Percentiles rank a stretch among this genome's conserved stretches.
These are phyloP conservation scores for Xestia ashworthii DNA, from an alignment of 2,888 invertebrate genomes.

Conservation along the genomic window DNA sequence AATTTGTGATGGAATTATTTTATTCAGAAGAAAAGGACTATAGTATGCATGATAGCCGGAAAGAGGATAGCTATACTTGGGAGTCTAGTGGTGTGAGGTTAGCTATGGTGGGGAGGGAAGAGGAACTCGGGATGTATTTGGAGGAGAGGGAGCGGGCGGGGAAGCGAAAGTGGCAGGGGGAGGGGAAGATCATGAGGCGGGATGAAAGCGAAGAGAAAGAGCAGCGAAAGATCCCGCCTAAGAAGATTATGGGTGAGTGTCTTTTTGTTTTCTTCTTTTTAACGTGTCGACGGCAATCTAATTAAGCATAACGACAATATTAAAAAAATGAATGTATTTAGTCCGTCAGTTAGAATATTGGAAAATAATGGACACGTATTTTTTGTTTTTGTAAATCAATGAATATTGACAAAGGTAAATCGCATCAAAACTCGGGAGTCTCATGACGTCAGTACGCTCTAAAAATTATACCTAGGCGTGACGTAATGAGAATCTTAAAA, in stretches of 20 bases:
- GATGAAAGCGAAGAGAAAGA: slow-evolving; percentile 84
- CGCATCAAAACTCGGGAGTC: too few species aligned
- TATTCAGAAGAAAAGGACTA: slow-evolving; percentile 76
- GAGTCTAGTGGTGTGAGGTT: slow-evolving; percentile 83
- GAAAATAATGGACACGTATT: too few species aligned
- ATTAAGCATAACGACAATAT: too few species aligned
- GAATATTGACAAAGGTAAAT: too few species aligned
- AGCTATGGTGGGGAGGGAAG: slow-evolving; percentile 79
- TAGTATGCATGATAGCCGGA: slow-evolving; percentile 84
- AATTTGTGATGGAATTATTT: slow-evolving; percentile 84
- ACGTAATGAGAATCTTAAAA: too few species aligned
- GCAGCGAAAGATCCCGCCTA: slow-evolving; percentile 85
- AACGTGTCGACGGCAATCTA: too few species aligned
- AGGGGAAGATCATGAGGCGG: slow-evolving; percentile 80
- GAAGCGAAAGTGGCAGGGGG: slow-evolving; percentile 87
- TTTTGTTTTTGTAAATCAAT: too few species aligned
- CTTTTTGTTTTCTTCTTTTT: not conserved
- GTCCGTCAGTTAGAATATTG: too few species aligned
- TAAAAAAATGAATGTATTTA: too few species aligned
- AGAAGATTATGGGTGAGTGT: slow-evolving; percentile 87
- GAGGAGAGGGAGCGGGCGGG: slow-evolving; percentile 82
- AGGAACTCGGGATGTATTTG: slow-evolving; percentile 85
- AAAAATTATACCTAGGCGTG: too few species aligned
- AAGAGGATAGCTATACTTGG: slow-evolving; percentile 82
- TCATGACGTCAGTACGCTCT: too few species aligned